Conservation (phyloP, 2,888 invertebrate species). For the Taphrorychus bicolor region DNA sequence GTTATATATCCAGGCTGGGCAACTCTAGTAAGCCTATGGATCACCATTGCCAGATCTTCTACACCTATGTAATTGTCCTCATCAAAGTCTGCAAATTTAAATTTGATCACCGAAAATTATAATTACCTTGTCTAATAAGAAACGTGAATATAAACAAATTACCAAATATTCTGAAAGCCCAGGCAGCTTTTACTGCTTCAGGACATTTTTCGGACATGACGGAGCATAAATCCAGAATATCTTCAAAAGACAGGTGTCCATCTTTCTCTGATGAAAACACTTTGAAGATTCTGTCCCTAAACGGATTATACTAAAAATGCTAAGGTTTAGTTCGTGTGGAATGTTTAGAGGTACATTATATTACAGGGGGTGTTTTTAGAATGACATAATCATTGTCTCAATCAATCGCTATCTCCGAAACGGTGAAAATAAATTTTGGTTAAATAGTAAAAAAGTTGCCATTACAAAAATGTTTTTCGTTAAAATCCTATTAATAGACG, state of each 20-base stretch:
- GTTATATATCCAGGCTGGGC: constrained; percentile 38
- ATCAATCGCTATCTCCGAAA: too few relatives aligned
- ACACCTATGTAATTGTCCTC: constrained; percentile 68
- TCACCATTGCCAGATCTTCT: constrained; percentile 64
- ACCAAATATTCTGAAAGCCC: constrained; percentile 83
- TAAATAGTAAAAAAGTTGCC: too few relatives aligned
- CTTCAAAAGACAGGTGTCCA: constrained; percentile 77
- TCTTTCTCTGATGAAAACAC: constrained; percentile 77
- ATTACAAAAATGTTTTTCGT: too few relatives aligned
- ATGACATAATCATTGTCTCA: too few relatives aligned
- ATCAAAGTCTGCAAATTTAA: constrained; percentile 64
- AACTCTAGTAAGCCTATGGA: constrained; percentile 63
- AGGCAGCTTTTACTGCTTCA: constrained; percentile 72
- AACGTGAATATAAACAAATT: constrained; percentile 43
- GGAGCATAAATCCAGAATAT: constrained; percentile 78
- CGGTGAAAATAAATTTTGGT: too few relatives aligned
- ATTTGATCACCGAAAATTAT: not conserved
- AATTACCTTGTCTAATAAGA: not conserved
- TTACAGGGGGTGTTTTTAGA: too few relatives aligned
- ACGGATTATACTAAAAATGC: constrained; percentile 74
- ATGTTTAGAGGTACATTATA: too few relatives aligned
- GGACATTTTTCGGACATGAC: constrained; percentile 78
- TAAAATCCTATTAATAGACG: constrained; percentile 32
- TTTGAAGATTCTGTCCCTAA: constrained; percentile 72
- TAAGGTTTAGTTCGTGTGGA: constrained; percentile 11